These are phyloP conservation scores for Caenorhabditis doughertyi DNA, from an alignment of 2,888 invertebrate genomes.

Conservation along the genomic window DNA sequence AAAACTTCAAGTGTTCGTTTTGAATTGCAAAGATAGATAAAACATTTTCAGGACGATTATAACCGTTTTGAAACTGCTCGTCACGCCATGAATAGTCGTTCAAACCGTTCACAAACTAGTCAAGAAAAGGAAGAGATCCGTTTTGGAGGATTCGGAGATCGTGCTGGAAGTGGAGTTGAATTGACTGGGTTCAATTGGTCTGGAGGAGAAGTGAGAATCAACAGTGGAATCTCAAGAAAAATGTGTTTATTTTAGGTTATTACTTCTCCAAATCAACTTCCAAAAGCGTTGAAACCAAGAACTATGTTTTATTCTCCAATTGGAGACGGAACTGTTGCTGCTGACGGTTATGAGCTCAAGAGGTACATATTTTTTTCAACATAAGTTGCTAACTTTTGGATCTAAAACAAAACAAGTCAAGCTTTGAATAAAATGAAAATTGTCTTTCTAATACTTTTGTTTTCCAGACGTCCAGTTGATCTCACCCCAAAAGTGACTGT, in stretches of 20 bases:
- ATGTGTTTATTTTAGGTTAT: slow-evolving; percentile 71
- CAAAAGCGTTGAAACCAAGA: slow-evolving; percentile 77
- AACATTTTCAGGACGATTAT: slow-evolving; percentile 80
- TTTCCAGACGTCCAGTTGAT: slow-evolving; percentile 76
- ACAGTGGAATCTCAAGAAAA: neutral
- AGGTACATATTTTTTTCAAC: slow-evolving; percentile 52
- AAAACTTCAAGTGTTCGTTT: slow-evolving; percentile 28
- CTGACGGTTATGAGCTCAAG: slow-evolving; percentile 81
- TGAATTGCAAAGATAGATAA: neutral
- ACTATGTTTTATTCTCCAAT: slow-evolving; percentile 81
- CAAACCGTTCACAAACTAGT: slow-evolving; percentile 53
- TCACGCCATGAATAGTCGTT: slow-evolving; percentile 61
- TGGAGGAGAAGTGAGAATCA: slow-evolving; percentile 79
- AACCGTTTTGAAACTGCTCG: slow-evolving; percentile 80
- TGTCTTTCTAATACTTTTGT: neutral
- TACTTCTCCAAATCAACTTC: slow-evolving; percentile 74
- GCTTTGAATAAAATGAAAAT: too few species aligned
- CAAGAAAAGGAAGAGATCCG: slow-evolving; percentile 74
- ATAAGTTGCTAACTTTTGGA: neutral
- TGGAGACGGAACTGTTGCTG: slow-evolving; percentile 80
- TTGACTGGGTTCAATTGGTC: slow-evolving; percentile 77
- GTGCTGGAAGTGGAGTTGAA: slow-evolving; percentile 81
- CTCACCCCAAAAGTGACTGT: slow-evolving; percentile 79
- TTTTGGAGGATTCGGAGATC: slow-evolving; percentile 81
- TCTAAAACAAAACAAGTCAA: too few species aligned